phyloP scores from a whole-genome alignment of 2,797 vertebrate genomes.

The Echeneis naucrates region DNA sequence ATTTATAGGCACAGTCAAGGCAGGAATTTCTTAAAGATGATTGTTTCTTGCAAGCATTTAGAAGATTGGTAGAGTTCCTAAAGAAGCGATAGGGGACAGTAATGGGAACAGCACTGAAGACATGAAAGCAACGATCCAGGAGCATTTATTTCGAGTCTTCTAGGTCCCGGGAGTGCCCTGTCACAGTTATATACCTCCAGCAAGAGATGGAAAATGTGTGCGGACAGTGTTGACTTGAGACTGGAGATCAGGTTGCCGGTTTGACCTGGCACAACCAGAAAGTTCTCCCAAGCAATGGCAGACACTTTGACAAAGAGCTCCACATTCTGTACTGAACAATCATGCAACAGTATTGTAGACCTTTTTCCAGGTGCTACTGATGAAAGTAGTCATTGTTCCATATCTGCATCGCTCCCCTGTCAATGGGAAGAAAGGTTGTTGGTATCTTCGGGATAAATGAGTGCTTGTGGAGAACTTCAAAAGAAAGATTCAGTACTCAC shows the following conservation, averaged over 20 bases:
- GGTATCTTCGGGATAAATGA: not conserved
- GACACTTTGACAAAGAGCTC: not conserved
- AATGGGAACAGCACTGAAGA: not conserved
- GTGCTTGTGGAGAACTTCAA: not conserved
- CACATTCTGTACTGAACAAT: not conserved
- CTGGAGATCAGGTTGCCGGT: not conserved
- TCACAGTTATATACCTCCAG: not conserved
- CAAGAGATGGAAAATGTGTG: not conserved
- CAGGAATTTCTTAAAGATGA: not conserved
- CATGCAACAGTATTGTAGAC: not conserved
- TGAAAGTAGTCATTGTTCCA: not conserved
- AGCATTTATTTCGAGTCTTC: not conserved
- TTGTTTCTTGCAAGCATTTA: not conserved
- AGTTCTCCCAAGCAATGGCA: not conserved
- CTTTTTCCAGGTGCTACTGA: not conserved
- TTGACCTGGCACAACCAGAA: not conserved
- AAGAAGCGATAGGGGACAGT: not conserved
- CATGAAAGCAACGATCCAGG: not conserved
- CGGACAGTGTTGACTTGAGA: not conserved
- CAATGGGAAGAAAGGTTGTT: not conserved
- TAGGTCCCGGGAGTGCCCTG: not conserved
- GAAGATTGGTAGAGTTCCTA: not conserved
- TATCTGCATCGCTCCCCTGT: not conserved
- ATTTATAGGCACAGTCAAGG: constrained; percentile 8
- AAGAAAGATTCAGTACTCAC: not conserved